phyloP scores from a whole-genome alignment of 2,797 vertebrate species.

The Mionectes olivaceus region DNA sequence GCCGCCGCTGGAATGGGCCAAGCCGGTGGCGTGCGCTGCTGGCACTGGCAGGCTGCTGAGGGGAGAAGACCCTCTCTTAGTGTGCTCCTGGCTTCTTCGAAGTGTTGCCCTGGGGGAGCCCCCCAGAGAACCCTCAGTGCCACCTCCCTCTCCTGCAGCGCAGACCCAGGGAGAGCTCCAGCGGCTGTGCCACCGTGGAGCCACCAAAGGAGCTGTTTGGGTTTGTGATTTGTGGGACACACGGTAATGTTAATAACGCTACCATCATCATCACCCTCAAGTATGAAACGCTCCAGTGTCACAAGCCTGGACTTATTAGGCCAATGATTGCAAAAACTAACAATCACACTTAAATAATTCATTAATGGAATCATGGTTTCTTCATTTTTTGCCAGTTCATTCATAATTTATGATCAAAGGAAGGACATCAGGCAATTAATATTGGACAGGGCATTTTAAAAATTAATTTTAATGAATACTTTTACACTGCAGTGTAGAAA shows the following conservation, averaged over 20 bases:
- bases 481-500: constrained; percentile 14
- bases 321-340: constrained; percentile 53
- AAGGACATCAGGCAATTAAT: constrained; percentile 64
- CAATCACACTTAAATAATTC: constrained; percentile 66
- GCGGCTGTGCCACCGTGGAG: fast-evolving
- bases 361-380: constrained; percentile 18
- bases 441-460: constrained; percentile 65
- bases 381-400: constrained; percentile 47
- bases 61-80: constrained; percentile 5
- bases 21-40: constrained; percentile 24
- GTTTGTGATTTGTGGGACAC: neutral
- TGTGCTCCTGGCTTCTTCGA: neutral
- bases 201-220: neutral
- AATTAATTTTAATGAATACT: constrained; percentile 72
- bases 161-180: neutral
- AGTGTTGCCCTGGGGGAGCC: neutral
- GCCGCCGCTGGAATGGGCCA: constrained; percentile 79
- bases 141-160: neutral
- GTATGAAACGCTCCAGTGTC: neutral
- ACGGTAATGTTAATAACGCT: neutral
- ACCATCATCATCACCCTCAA: neutral
- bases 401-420: constrained; percentile 67
- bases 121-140: neutral
- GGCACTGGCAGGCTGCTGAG: constrained; percentile 73
- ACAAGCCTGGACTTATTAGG: constrained; percentile 28